Base-by-base conservation (phyloP, 2,888 invertebrate species). In the Acronicta leporina region DNA sequence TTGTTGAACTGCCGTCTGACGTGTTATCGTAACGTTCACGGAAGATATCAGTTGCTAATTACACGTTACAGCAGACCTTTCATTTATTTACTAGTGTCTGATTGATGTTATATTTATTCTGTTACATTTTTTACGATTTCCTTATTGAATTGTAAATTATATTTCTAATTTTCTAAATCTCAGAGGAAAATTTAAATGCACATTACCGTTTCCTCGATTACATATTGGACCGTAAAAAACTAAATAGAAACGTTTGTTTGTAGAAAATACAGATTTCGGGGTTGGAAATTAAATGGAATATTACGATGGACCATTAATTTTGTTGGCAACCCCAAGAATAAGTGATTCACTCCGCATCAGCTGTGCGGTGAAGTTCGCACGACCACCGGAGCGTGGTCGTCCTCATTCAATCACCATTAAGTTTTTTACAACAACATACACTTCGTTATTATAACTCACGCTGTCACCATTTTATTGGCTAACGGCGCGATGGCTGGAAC, bases 371-470 rank as follows among this genome's bases (percentile, higher is more conserved):
- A 59, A 77, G 80, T 81, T 80, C 76, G 74, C 74, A 61, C 69
- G 77, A 73, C 75, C 83, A 80, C 67, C 82, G 53, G 71, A 82
- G 77, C 82, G 77, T 79, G 72, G 40, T 70, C 75, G 87, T 68
- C 87, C 88, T 77, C 87, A 85, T 89, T 90, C 84, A 72, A 85
- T 86, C 82, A 80, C 65, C 80, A 87, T 87, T 85, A 85, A 77
- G 69, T 83, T 81, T 82, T 84, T 83, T 79, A 68, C 77, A 81
- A 81, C 79, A 77, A 76, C 74, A 73, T 70, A 77, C 77, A 80
- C 74, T 81, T 79, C 79, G 67, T 84, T 83, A n/a, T n/a, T n/a
- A 77, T 78, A 78, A 73, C 72, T 63, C 73, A 70, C 79, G 78
- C 75, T 79, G 76, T 51, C 59, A 68, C 68, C 55, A 75, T 68